These are phyloP conservation scores for Tiphia femorata DNA, from an alignment of 2,888 invertebrate genomes.

Conservation along the genomic window DNA sequence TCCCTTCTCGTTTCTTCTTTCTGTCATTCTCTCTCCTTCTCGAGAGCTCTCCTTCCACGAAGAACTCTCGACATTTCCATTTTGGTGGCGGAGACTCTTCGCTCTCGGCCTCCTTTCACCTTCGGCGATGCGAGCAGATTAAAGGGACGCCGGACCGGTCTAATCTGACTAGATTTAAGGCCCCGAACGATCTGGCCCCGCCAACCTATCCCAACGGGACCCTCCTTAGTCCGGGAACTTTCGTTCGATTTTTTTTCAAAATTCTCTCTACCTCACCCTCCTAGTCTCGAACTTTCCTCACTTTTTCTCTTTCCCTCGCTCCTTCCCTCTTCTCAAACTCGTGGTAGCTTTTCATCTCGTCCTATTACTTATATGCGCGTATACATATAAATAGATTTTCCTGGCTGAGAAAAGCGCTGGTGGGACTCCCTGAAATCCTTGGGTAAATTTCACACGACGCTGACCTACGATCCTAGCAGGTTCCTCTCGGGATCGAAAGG, in stretches of 20 bases:
- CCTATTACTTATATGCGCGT: too few relatives aligned
- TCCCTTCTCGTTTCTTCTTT: background rate
- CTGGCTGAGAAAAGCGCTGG: too few relatives aligned
- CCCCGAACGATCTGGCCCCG: conserved; percentile 8
- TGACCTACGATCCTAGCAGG: too few relatives aligned
- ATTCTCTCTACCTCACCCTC: too few relatives aligned
- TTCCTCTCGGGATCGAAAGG: too few relatives aligned
- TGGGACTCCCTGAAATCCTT: too few relatives aligned
- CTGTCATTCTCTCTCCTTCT: background rate
- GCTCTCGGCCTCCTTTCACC: conserved; percentile 14
- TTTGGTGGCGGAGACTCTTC: conserved; percentile 17
- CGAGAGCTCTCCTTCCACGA: background rate
- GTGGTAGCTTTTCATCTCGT: too few relatives aligned
- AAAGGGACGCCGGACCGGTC: conserved; percentile 29
- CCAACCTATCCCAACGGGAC: conserved; percentile 37
- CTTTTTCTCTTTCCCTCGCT: too few relatives aligned
- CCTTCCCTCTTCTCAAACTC: too few relatives aligned
- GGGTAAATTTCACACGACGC: too few relatives aligned
- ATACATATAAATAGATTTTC: too few relatives aligned
- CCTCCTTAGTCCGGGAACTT: conserved; percentile 31
- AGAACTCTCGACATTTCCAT: conserved; percentile 27
- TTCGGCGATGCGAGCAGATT: conserved; percentile 35
- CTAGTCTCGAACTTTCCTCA: conserved; percentile 14
- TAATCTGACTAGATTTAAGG: conserved; percentile 43
- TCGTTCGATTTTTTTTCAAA: conserved; percentile 27